Base-by-base conservation (phyloP, 2,888 invertebrate genomes). In the Autographa gamma region DNA sequence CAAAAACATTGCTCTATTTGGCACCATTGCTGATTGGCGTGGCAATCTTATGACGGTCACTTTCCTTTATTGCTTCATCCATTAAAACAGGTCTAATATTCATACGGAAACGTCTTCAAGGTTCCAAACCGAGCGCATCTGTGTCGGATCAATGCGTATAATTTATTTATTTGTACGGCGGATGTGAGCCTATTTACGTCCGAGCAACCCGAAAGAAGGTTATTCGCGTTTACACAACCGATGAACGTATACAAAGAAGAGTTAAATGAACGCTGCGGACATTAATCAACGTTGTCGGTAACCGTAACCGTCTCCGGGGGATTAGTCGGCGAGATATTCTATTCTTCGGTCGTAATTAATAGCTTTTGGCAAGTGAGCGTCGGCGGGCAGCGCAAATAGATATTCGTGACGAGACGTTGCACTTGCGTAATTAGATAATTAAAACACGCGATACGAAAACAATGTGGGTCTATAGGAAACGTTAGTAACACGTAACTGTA, bases 221-320 rank as follows among this genome's bases (percentile, higher is more conserved):
- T 92, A 92, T 91, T 91, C 90, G 91, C 90, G 89, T 91, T 92
- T 92, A 91, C 89, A 91, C 90, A 92, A 91, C 88, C 87, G 86
- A 88, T 83, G 82, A 90, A 86, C 87, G 88, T 91, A 90, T 88
- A 90, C 93, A 91, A 88, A 92, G 90, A 91, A 91, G 91, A 93
- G 93, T 92, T 93, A 92, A 93, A 92, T 86, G 93, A 91, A 92
- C 93, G 92, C 89, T 88, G 86, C 89, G 85, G 87, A 90, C 93
- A 95, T 95, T 94, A 95, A 95, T 95, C 95, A 95, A 90, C 91
- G 93, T 91, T 92, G 93, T 91, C 93, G 90, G 94, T 93, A 93
- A 93, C 93, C 91, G 93, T 93, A 93, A 91, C 93, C 93, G 90
- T 93, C 94, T 93, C 93, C 88, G 91, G 93, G 91, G 93, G 92